Base-by-base conservation (phyloP, 2,888 invertebrate species). In the Drosophila merina region DNA sequence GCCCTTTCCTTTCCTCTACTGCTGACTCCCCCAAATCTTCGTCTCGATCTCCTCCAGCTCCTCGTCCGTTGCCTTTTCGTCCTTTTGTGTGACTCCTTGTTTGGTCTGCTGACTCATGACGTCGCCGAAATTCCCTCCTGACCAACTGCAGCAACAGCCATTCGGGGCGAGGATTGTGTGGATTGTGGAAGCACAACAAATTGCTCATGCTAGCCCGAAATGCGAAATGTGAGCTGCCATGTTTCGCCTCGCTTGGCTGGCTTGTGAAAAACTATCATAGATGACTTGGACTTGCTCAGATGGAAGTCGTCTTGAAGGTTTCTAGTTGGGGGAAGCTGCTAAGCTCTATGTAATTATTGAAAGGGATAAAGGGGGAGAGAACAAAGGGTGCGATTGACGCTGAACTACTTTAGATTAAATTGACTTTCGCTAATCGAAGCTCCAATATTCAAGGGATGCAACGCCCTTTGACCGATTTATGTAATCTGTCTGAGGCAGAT, bases 201-300 rank as follows among this genome's bases (percentile, higher is more conserved):
- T 87, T 87, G 86, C 83, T 82, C 72, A 75, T 86, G 80, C 79
- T 85, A 73, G 76, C 82, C 82, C 79, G 73, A 85, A 82, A 87
- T 82, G 88, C 79, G 88, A 85, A 82, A 87, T 87, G 86, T 67
- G 85, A 85, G 82, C 75, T 85, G 87, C 85, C 82, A 81, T 81
- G 84, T 86, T 84, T 75, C 52, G 60, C 69, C 49, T 62, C 72
- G 69, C 49, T 72, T 70, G 69, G 69, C 42, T 72, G 54, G 72
- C 20, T 50, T 72, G 72, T 55, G 62, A 70, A 70, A 70, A 62
- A 64, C 64, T 64, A 64, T 64, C 67, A 66, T 30, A 47, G 64
- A 54, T 64, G 67, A 54, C 67, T 64, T 66, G 45, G 64, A 64
- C 14, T 66, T 52, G 67, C 54, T 64, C 66, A 45, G 45, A 64